Conservation (phyloP, 2,797 vertebrate species). For the Danio albolineatus region DNA sequence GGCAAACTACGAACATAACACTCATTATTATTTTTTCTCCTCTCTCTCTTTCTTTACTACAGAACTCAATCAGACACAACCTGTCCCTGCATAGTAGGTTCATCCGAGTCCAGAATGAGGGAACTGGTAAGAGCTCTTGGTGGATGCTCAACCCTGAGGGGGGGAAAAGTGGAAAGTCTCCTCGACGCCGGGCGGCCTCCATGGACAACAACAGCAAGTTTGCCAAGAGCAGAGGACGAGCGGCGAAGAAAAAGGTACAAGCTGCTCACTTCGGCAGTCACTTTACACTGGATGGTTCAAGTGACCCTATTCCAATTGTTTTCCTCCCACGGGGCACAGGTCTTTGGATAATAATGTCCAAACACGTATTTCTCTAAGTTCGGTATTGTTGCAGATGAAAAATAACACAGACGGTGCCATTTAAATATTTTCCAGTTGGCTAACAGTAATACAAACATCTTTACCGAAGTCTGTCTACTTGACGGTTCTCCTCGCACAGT, state of each 20-base stretch:
- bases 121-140: constrained; percentile 99
- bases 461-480: too few species aligned
- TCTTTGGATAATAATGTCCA: too few species aligned
- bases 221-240: constrained; percentile 94
- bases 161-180: constrained; percentile 97
- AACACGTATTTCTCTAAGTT: too few species aligned
- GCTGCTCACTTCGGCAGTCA: not conserved
- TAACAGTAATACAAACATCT: too few species aligned
- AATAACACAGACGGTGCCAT: too few species aligned
- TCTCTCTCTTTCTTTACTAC: constrained; percentile 62
- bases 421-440: too few species aligned
- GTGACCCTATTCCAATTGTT: too few species aligned
- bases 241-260: constrained; percentile 95
- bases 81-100: constrained; percentile 98
- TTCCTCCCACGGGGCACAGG: too few species aligned
- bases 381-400: too few species aligned
- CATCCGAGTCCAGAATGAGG: constrained; percentile 96
- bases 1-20: constrained; percentile 53
- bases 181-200: constrained; percentile 92
- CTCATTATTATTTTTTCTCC: constrained; percentile 34
- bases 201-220: constrained; percentile 99
- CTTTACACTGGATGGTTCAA: too few species aligned
- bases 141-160: constrained; percentile 99
- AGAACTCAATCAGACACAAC: constrained; percentile 99
- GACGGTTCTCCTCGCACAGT: too few species aligned